Base-by-base conservation (phyloP, 2,113 vertebrate genomes). In the Callaeas wilsoni region DNA sequence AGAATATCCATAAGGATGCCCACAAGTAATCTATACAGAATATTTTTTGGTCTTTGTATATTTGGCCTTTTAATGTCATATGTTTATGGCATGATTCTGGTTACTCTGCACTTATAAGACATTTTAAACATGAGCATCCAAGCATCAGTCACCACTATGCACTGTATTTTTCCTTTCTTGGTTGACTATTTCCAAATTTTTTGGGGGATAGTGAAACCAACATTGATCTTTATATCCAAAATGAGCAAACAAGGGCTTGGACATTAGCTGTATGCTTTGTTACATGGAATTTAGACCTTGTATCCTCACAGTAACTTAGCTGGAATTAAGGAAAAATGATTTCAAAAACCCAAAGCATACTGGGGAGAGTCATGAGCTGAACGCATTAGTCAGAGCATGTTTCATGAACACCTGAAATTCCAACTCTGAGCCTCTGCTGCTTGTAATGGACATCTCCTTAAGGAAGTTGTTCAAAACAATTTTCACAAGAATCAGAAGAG, bases 61-160 rank as follows among this genome's bases (percentile, higher is more conserved):
- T 91, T 84, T 94, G 84, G 49, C 60, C 70, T 96, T 97, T 93
- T 75, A 78, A 52, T 22, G 10, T 85, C n/a, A 60, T 16, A 18
- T 68, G 8, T 67, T 84, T 80, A 50, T 46, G 42, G 39, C 41
- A 56, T 5, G 5, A 60, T 55, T 81, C 62, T 33, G 37, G 4
- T 88, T 84, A 78, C 35, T 77, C 35, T 85, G 62, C 44, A 50
- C 7, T 73, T 46, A 57, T 2, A 71, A 49, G 47, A 62, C 10
- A 27, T 20, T 76, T 73, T 27, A 50, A 52, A 52, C 27, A 52
- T 35, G 18, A 19, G 21, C 35, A 50, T 26, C 10, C 33, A 47
- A 79, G 32, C n/a, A 59, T 71, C 29, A 59, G 73, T 85, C 49
- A 80, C 4, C 12, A 39, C 16, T 47, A 7, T 32, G 10, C 3